Base-by-base conservation (phyloP, 2,797 vertebrate species). In the Enteromius trimaculatus region DNA sequence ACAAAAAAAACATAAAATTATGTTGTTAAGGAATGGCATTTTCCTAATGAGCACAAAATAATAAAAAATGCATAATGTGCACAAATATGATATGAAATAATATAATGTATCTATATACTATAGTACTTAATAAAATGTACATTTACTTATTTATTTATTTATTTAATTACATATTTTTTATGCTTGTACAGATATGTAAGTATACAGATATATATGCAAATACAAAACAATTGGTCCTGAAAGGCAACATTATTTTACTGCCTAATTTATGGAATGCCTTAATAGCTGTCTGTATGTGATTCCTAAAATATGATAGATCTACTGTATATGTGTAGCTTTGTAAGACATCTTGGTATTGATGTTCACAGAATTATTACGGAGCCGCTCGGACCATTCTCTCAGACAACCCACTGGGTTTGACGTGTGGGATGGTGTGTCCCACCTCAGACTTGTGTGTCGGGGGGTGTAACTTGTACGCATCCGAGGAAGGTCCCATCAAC, bases 361-460 rank as follows among this genome's bases (percentile, higher is more conserved):
- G 75, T 84, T 81, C 83, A 10, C 77, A 95, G 94, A 95, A 95
- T 92, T 95, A 95, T 90, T 95, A 95, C n/a, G 97, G 97, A 80
- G 95, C 97, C 81, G 97, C 97, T 1, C 95, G 94, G 88, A 92
- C 94, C 85, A 98, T 99, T 87, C 92, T 99, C 51, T 98, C 98
- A 16, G 98, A 99, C 92, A 99, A 99, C 89, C 97, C 97, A 0
- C 96, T 99, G 88, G 98, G 97, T 81, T 86, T 99, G 88, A 97
- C 97, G 0, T 99, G 97, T 2, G 97, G 97, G 81, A 99, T 99
- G 94, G 93, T 99, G 42, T 99, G 97, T 89, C 98, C 97, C 84
- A 98, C 97, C 26, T 99, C 97, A 6, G 97, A 99, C 90, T 96
- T 99, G 81, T 99, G 98, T 85, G 96, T 98, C 21, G 97, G 97